These are phyloP conservation scores for Leucoraja erinaceus DNA, from an alignment of 2,113 vertebrate genomes.

Conservation along the genomic window DNA sequence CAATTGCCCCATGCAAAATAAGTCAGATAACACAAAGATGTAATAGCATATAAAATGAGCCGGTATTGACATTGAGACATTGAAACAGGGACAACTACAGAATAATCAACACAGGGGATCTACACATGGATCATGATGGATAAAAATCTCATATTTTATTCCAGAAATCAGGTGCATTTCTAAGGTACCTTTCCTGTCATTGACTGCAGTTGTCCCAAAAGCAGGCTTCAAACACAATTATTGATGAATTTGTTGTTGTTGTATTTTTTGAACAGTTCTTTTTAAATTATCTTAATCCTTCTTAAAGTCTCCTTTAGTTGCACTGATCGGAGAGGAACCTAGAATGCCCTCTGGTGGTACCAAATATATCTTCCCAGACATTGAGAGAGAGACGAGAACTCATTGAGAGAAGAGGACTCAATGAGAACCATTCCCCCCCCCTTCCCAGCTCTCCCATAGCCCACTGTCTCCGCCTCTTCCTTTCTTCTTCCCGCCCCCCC, in stretches of 20 bases:
- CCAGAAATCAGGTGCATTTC: neutral
- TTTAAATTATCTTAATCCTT: too few relatives aligned
- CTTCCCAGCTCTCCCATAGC: too few relatives aligned
- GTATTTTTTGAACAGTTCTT: neutral
- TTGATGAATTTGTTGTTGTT: neutral
- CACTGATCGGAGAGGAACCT: neutral
- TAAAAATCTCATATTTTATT: conserved; percentile 17
- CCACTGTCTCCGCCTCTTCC: too few relatives aligned
- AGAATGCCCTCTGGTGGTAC: neutral
- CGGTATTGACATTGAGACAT: conserved; percentile 8
- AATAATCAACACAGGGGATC: neutral
- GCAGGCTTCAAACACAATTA: neutral
- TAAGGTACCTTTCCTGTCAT: conserved; percentile 35
- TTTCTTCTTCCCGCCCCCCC: too few relatives aligned
- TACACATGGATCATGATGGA: conserved; percentile 4
- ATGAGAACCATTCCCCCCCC: too few relatives aligned
- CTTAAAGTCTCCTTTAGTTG: neutral
- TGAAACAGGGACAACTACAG: neutral
- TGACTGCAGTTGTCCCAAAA: neutral
- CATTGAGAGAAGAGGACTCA: too few relatives aligned
- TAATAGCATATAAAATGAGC: conserved; percentile 17
- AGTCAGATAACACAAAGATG: conserved; percentile 1
- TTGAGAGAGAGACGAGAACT: neutral
- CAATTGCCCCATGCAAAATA: neutral
- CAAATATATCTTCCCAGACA: neutral